Evolutionary conservation across 2,888 invertebrate species (phyloP), one percentile per base, ranked within the genome.

Genomic region (Rhingia rostrata): DNA sequence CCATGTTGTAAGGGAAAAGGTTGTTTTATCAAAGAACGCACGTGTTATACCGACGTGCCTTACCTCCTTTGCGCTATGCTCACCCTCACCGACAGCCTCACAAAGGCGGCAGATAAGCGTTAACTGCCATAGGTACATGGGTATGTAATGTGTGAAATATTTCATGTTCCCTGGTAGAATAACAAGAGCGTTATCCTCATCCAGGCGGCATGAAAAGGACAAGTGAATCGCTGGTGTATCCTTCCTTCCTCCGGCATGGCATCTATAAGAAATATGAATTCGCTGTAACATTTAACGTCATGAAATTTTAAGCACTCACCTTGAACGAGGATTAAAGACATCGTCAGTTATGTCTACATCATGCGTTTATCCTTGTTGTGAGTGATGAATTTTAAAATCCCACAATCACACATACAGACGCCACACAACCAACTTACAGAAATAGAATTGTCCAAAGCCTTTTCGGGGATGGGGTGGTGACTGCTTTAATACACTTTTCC

Each of bases 301-400:
- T 33, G 43, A 39, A 39, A 37, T 51, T 51, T 64, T 39, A 64
- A 64, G 12, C 35, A 10, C 49, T 51, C 51, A 39, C 51, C 49
- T 51, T 64, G 64, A 64, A 64, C 30, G 39, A n/a, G 39, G n/a
- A 39, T 49, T 51, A 22, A 51, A n/a, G 30, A 64, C 9, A 39
- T 10, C 14, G 6, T 12, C 12, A 6, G 53, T 6, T 53, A 3
- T n/a, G 33, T 33, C 7, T 14, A 47, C 35, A 14, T 45, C 22
- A 63, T 10, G 30, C 63, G 63, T 33, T 37, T 37, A 63, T 49
- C 49, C n/a, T n/a, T 12, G 30, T 49, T 12, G 32, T 45, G 33
- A 33, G 32, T 45, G 45, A 61, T 45, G 60, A 35, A 35, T 47
- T 47, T 47, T 12, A 7, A 10, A 47, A 14, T 14, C 47, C 2